Evolutionary conservation across 2,113 vertebrate species (phyloP), one percentile per base, ranked within the genome.

Genomic region (Hippocampus abdominalis): DNA sequence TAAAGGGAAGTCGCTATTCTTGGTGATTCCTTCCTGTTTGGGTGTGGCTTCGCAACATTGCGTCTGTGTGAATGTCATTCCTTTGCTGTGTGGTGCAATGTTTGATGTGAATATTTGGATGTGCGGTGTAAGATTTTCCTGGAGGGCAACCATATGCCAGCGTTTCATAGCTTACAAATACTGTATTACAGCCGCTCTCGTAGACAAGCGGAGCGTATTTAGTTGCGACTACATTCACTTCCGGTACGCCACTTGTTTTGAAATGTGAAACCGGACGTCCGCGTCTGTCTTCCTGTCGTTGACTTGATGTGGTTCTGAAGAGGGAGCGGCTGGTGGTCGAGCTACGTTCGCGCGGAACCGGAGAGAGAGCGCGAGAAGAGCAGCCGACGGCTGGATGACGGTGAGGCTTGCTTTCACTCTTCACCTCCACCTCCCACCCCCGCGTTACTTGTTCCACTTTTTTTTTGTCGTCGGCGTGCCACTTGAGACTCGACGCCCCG

Each of bases 241-340:
- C 23, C 39, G n/a, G 20, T 25, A 8, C 11, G 6, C 4, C 9
- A 10, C 72, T 84, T 84, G 77, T 53, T 84, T 60, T 81, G 80
- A 85, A 86, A 23, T 4, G 0, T 0, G 0, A 0, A 0, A 9
- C 49, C 3, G 81, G 82, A 85, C 60, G n/a, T 44, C 46, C 20
- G 15, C 0, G 0, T 0, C 23, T 56, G 27, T 9, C 57, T 60
- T 60, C 57, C 21, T 2, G 6, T 0, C 5, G 0, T 59, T 73
- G 0, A 16, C 75, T 83, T 82, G 72, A 85, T 80, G 49, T 77
- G 48, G 23, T 6, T 4, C 13, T 21, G 32, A 83, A 82, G 84
- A 90, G 88, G 88, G 88, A 90, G 88, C 88, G 88, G 88, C 87
- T 86, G 78, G 27, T 72, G 88, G 16, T 75, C 1, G 85, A 85